phyloP scores from a whole-genome alignment of 2,113 vertebrate genomes.

The Gadus chalcogrammus region DNA sequence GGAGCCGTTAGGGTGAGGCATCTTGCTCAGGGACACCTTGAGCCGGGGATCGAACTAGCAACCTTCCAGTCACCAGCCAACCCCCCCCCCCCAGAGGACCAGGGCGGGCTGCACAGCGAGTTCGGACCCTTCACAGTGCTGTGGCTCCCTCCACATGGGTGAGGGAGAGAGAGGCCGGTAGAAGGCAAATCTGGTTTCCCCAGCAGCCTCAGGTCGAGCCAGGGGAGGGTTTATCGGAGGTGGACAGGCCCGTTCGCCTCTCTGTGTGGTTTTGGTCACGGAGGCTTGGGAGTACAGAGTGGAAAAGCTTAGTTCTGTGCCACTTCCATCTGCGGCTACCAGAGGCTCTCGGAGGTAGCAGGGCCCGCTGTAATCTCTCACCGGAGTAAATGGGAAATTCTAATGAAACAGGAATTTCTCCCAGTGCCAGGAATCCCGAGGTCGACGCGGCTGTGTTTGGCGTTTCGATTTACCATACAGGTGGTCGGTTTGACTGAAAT shows the following conservation, averaged over 20 bases:
- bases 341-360: constrained; percentile 32
- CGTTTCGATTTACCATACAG: too few species aligned
- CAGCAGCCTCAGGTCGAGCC: constrained; percentile 30
- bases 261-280: constrained; percentile 51
- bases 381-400: constrained; percentile 33
- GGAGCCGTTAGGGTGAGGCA: too few species aligned
- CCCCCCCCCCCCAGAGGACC: too few species aligned
- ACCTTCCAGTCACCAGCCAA: too few species aligned
- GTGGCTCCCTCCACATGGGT: too few species aligned
- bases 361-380: constrained; percentile 48
- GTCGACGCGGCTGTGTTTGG: neutral
- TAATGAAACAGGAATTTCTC: constrained; percentile 51
- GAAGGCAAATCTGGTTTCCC: constrained; percentile 10
- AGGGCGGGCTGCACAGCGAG: too few species aligned
- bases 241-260: constrained; percentile 41
- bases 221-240: constrained; percentile 50
- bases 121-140: too few species aligned
- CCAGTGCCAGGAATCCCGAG: constrained; percentile 41
- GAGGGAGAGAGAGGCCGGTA: constrained; percentile 18
- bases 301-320: constrained; percentile 49
- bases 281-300: constrained; percentile 50
- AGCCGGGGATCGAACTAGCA: too few species aligned
- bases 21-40: too few species aligned
- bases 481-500: too few species aligned
- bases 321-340: constrained; percentile 32